Conservation (phyloP, 2,113 vertebrate genomes). For the Oxygymnocypris stewartii region DNA sequence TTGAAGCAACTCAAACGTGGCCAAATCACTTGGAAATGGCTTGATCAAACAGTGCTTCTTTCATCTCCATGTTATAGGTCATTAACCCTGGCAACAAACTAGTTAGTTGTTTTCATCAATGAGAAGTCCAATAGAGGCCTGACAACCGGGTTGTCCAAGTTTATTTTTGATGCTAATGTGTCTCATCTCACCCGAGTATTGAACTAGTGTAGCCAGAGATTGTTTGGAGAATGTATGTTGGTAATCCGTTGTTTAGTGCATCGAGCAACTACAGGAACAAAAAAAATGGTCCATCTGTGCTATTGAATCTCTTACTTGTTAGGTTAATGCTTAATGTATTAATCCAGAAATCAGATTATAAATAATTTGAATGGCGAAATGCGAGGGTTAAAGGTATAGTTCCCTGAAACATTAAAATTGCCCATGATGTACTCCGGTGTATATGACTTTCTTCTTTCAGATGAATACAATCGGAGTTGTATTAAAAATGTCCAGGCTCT, state of each 20-base stretch:
- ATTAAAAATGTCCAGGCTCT: too few relatives aligned
- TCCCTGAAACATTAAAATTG: too few relatives aligned
- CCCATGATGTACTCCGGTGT: too few relatives aligned
- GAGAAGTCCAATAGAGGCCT: background rate
- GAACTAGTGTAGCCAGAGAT: background rate
- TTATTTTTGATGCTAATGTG: slow-evolving; percentile 12
- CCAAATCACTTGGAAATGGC: slow-evolving; percentile 26
- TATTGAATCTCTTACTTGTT: background rate
- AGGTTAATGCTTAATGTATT: background rate
- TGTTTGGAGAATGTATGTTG: background rate
- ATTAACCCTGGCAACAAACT: slow-evolving; percentile 38
- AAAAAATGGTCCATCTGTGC: background rate
- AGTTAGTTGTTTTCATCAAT: slow-evolving; percentile 30
- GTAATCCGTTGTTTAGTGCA: background rate
- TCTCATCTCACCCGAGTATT: background rate
- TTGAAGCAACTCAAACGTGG: slow-evolving; percentile 40
- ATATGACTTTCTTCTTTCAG: too few relatives aligned
- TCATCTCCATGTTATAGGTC: slow-evolving; percentile 36
- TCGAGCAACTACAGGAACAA: background rate
- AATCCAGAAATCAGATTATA: background rate
- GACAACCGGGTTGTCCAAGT: background rate
- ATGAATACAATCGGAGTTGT: too few relatives aligned
- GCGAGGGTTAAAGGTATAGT: background rate
- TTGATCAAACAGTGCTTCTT: slow-evolving; percentile 25
- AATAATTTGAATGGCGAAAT: background rate